phyloP scores from a whole-genome alignment of 2,797 vertebrate genomes.

The Tarsius wallacei region DNA sequence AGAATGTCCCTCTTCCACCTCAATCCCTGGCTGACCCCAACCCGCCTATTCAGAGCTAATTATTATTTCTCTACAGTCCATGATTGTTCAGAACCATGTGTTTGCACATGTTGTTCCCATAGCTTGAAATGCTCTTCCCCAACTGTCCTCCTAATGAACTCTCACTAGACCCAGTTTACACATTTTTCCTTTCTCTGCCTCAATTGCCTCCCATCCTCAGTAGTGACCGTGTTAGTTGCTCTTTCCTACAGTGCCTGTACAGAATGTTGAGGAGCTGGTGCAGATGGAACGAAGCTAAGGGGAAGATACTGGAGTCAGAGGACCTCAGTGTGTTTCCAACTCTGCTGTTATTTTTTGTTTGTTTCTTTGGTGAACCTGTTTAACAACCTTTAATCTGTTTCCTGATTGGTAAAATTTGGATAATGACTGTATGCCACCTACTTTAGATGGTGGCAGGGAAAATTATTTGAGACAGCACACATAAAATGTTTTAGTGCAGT shows the following conservation, averaged over 20 bases:
- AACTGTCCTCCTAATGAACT: background rate
- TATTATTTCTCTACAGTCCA: background rate
- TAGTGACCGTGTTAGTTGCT: fast-evolving
- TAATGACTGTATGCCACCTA: background rate
- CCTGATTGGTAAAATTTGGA: background rate
- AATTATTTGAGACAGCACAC: background rate
- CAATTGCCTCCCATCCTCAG: background rate
- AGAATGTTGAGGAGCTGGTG: background rate
- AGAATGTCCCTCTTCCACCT: background rate
- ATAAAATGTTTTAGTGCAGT: background rate
- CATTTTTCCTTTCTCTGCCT: background rate
- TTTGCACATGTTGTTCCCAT: background rate
- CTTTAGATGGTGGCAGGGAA: background rate
- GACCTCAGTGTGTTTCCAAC: background rate
- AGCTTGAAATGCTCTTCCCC: background rate
- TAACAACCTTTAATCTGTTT: background rate
- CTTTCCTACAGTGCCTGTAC: background rate
- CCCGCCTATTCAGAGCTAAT: background rate
- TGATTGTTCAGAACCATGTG: background rate
- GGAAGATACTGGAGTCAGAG: fast-evolving
- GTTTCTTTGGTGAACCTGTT: background rate
- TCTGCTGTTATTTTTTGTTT: background rate
- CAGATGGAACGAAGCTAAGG: background rate
- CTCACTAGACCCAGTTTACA: background rate
- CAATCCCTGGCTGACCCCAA: background rate